Percentiles rank a stretch among this genome's conserved stretches.
These are phyloP conservation scores for Calidris pugnax DNA, from an alignment of 2,113 vertebrate genomes.

Conservation along the genomic window DNA sequence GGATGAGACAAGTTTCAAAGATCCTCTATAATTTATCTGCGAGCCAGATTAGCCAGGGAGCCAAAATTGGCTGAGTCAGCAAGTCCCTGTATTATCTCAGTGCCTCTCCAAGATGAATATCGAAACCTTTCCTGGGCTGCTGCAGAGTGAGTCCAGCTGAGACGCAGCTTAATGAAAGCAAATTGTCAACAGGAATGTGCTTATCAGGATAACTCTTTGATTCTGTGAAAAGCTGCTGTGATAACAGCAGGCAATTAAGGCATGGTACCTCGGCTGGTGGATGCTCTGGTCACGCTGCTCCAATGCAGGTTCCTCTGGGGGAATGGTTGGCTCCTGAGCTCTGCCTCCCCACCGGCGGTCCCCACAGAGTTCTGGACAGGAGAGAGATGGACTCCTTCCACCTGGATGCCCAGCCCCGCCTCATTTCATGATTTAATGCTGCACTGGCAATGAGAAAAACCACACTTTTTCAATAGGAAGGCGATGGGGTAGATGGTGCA, in stretches of 20 bases:
- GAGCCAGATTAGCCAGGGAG: not conserved
- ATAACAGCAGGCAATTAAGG: not conserved
- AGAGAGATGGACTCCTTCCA: not conserved
- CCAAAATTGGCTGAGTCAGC: not conserved
- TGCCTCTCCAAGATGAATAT: not conserved
- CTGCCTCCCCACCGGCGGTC: rapidly evolving
- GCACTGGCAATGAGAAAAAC: not conserved
- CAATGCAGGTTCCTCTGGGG: not conserved
- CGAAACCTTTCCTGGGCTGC: not conserved
- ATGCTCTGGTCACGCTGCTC: not conserved
- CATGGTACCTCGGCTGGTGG: rapidly evolving
- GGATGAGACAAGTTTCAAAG: not conserved
- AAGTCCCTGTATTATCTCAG: not conserved
- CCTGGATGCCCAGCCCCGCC: not conserved
- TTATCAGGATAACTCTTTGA: not conserved
- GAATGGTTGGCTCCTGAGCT: rapidly evolving
- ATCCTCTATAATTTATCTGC: not conserved
- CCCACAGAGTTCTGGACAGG: not conserved
- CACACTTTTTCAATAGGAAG: no score
- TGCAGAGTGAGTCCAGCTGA: not conserved
- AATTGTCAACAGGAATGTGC: rapidly evolving
- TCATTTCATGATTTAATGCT: not conserved
- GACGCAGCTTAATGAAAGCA: not conserved
- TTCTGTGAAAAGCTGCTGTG: not conserved
- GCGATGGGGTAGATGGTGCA: not conserved